Conservation (phyloP, 2,113 vertebrate species). For the Leucosticte australis region DNA sequence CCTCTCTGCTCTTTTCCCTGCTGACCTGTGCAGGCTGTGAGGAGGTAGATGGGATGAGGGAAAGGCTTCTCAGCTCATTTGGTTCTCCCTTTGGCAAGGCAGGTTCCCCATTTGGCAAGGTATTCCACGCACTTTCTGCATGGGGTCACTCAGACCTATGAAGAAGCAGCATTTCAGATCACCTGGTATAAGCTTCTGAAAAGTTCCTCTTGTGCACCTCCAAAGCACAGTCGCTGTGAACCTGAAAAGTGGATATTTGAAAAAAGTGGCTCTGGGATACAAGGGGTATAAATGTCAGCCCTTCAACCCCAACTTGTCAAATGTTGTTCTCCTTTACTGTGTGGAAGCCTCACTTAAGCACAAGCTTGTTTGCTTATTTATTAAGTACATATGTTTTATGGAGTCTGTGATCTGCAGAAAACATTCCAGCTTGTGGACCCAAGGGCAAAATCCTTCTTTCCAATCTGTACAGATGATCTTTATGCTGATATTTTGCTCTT, state of each 20-base stretch:
- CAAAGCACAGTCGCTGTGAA: not conserved
- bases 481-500: slow-evolving; percentile 28
- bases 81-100: not conserved
- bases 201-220: not conserved
- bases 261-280: not conserved
- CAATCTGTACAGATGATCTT: not conserved
- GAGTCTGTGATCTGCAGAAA: slow-evolving; percentile 34
- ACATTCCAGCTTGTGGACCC: slow-evolving; percentile 42
- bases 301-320: not conserved
- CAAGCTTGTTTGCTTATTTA: slow-evolving; percentile 58
- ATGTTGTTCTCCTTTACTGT: not conserved
- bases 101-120: not conserved
- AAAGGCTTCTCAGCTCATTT: not conserved
- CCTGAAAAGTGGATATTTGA: not conserved
- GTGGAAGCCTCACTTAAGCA: not conserved
- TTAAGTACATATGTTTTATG: slow-evolving; percentile 58
- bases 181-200: not conserved
- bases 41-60: not conserved
- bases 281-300: not conserved
- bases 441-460: slow-evolving; percentile 54
- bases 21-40: not conserved
- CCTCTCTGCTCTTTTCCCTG: not conserved
- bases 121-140: not conserved
- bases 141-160: not conserved
- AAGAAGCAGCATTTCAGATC: not conserved